Conservation (phyloP, 2,113 vertebrate genomes). For the Todiramphus saurophagus region DNA sequence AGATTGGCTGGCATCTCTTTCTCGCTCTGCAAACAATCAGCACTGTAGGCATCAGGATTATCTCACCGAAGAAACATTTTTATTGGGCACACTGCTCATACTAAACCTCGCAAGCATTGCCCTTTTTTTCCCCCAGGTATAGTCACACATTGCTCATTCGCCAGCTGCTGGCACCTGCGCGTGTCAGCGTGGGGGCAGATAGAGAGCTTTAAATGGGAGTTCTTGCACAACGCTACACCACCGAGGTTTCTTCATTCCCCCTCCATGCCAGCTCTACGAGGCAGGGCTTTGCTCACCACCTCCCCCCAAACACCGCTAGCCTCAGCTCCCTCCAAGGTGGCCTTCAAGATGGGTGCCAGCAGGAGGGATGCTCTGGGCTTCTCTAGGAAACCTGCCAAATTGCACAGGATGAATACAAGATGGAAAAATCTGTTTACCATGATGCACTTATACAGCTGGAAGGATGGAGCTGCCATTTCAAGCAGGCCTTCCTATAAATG, state of each 20-base stretch:
- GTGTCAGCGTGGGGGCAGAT: not conserved
- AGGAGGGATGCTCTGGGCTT: not conserved
- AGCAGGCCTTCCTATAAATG: not conserved
- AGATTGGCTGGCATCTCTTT: not conserved
- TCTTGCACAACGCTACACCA: fast-evolving
- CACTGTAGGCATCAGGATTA: not conserved
- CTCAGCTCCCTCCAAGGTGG: fast-evolving
- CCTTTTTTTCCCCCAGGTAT: not conserved
- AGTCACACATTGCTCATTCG: fast-evolving
- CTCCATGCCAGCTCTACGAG: fast-evolving
- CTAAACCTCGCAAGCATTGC: not conserved
- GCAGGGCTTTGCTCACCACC: not conserved
- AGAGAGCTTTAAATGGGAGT: not conserved
- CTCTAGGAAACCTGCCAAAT: not conserved
- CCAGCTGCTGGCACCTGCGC: not conserved
- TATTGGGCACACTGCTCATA: not conserved
- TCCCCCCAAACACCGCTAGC: not conserved
- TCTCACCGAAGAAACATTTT: not conserved
- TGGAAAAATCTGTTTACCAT: not conserved
- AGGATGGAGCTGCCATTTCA: not conserved
- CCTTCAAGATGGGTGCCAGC: not conserved
- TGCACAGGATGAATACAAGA: not conserved
- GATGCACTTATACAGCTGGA: not conserved
- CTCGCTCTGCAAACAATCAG: not conserved
- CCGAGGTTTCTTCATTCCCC: not conserved